Conservation (phyloP, 2,888 invertebrate genomes). For the Formica aserva region DNA sequence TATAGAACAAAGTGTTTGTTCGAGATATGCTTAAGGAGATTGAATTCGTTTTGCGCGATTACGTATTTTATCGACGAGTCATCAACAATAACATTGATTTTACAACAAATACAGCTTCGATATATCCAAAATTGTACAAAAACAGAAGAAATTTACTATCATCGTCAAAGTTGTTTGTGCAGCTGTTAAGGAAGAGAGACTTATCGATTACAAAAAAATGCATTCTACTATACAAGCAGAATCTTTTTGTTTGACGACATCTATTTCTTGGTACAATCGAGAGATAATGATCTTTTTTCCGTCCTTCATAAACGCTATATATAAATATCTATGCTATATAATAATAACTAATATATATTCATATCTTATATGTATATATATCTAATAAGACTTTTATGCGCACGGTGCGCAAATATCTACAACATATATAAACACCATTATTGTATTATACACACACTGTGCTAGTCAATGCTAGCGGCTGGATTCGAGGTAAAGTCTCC, state of each 20-base stretch:
- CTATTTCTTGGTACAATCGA: slow-evolving; percentile 56
- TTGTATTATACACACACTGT: slow-evolving; percentile 63
- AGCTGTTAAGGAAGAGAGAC: slow-evolving; percentile 27
- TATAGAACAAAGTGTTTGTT: background rate
- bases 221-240: slow-evolving; percentile 73
- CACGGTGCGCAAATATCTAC: slow-evolving; percentile 80
- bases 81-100: slow-evolving; percentile 2
- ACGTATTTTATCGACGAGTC: slow-evolving; percentile 15
- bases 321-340: slow-evolving; percentile 79
- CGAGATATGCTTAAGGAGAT: background rate
- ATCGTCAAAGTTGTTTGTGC: slow-evolving; percentile 40
- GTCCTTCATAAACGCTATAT: slow-evolving; percentile 69
- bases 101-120: slow-evolving; percentile 6
- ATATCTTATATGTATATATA: slow-evolving; percentile 69
- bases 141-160: slow-evolving; percentile 23
- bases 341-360: slow-evolving; percentile 73
- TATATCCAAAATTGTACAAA: slow-evolving; percentile 10
- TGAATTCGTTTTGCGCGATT: slow-evolving; percentile 3
- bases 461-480: slow-evolving; percentile 46
- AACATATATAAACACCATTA: slow-evolving; percentile 74
- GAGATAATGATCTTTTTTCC: slow-evolving; percentile 60
- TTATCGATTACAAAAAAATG: slow-evolving; percentile 66
- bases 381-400: slow-evolving; percentile 74
- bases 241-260: slow-evolving; percentile 60
- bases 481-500: slow-evolving; percentile 41